Evolutionary conservation across 23 tunicate genomes (phyloP).

Genomic region (Aplidium turbinatum): DNA sequence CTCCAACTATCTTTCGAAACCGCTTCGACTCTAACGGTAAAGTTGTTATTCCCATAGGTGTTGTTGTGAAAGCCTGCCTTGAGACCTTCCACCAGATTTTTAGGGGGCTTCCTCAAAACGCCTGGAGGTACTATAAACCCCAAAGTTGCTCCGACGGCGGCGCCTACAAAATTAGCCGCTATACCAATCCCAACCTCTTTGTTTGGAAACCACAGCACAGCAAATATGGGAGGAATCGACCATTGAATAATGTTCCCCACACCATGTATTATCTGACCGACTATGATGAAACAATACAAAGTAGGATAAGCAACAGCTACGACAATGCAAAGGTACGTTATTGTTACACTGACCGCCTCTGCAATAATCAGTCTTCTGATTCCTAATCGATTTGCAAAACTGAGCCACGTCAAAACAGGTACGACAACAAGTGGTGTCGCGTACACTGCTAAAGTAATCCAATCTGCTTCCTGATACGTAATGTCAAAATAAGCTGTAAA

Average conservation of each 20-base stretch:
- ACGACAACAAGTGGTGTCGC: neutral
- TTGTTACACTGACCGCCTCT: neutral
- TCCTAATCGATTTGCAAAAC: constrained; percentile 12
- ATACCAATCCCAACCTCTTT: constrained; percentile 19
- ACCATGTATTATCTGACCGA: constrained; percentile 16
- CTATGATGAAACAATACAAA: neutral
- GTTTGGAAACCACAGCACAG: constrained; percentile 27
- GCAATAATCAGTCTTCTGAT: neutral
- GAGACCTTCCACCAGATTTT: neutral
- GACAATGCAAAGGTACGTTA: constrained; percentile 10
- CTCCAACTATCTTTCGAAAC: neutral
- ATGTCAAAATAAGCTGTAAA: constrained; percentile 11
- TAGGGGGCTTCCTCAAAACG: constrained; percentile 1
- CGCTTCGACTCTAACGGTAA: neutral
- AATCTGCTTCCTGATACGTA: constrained; percentile 9
- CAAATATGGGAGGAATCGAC: constrained; percentile 23
- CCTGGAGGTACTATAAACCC: neutral
- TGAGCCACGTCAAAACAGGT: constrained; percentile 18
- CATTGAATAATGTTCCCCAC: constrained; percentile 1
- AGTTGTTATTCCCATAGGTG: neutral
- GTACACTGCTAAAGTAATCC: constrained; percentile 16
- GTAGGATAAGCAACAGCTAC: constrained; percentile 12
- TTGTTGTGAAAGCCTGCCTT: too few species aligned
- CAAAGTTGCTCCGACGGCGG: constrained; percentile 1
- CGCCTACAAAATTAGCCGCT: constrained; percentile 7